These are phyloP conservation scores for Takifugu ocellatus DNA, from an alignment of 2,797 vertebrate genomes.

Conservation along the genomic window DNA sequence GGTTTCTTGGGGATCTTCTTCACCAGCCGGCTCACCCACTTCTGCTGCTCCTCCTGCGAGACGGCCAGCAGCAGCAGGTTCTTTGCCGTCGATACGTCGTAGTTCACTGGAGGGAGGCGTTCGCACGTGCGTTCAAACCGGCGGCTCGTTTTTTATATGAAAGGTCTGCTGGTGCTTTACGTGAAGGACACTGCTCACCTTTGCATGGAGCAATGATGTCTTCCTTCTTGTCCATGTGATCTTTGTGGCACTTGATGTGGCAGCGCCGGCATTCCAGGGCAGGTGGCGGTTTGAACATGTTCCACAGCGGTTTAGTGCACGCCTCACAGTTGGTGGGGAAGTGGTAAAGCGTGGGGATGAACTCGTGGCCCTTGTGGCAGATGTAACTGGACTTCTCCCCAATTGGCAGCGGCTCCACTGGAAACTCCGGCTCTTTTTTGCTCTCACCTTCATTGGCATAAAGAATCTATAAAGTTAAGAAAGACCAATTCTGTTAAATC, in stretches of 20 bases:
- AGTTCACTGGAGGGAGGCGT: slow-evolving; percentile 81
- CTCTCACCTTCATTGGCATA: slow-evolving; percentile 98
- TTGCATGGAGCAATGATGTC: slow-evolving; percentile 92
- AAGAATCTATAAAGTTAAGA: slow-evolving; percentile 79
- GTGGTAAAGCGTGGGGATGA: slow-evolving; percentile 95
- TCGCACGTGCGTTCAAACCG: no score
- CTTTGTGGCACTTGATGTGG: slow-evolving; percentile 97
- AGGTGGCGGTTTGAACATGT: slow-evolving; percentile 95
- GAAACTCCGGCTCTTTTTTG: slow-evolving; percentile 92
- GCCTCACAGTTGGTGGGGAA: slow-evolving; percentile 96
- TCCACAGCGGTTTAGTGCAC: slow-evolving; percentile 93
- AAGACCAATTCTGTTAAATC: not conserved
- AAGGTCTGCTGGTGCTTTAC: no score
- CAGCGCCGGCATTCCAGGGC: slow-evolving; percentile 95
- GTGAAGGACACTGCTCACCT: slow-evolving; percentile 28
- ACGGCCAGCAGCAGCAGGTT: slow-evolving; percentile 92
- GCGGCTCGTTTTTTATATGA: no score
- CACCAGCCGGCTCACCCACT: slow-evolving; percentile 95
- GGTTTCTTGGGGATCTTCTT: slow-evolving; percentile 99
- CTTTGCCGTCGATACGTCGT: slow-evolving; percentile 96
- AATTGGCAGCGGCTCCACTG: slow-evolving; percentile 77
- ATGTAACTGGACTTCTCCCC: slow-evolving; percentile 92
- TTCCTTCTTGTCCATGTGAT: slow-evolving; percentile 96
- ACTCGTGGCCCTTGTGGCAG: slow-evolving; percentile 96
- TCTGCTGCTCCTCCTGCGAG: slow-evolving; percentile 97